These are phyloP conservation scores for Prunella fulvescens DNA, from an alignment of 2,113 vertebrate species.

Conservation along the genomic window DNA sequence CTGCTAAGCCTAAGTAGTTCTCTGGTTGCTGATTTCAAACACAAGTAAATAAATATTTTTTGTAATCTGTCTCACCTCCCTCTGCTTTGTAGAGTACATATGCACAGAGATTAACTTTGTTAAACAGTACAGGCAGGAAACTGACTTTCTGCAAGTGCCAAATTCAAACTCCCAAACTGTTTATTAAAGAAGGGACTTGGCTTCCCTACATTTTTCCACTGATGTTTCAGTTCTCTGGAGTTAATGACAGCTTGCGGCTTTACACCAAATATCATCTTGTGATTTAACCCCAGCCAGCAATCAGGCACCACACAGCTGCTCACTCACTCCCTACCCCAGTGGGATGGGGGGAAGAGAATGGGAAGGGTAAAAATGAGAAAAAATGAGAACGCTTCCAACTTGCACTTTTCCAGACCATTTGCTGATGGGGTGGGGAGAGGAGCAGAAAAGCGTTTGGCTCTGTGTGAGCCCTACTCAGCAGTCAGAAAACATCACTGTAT, in stretches of 20 bases:
- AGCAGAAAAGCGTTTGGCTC: not conserved
- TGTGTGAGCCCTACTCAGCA: not conserved
- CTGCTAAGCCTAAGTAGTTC: not conserved
- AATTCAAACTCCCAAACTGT: not conserved
- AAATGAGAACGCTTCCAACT: not conserved
- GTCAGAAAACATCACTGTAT: not conserved
- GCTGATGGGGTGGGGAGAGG: not conserved
- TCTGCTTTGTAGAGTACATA: not conserved
- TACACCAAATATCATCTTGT: not conserved
- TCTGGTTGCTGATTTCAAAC: not conserved
- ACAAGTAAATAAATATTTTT: not conserved
- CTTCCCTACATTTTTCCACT: not conserved
- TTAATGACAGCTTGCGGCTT: not conserved
- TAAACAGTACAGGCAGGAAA: not conserved
- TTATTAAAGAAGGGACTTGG: not conserved
- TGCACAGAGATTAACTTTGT: not conserved
- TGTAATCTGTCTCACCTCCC: not conserved
- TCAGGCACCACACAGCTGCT: not conserved
- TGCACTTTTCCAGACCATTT: not conserved
- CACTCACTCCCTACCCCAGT: fast-evolving
- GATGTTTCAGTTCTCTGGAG: not conserved
- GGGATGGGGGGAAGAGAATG: not conserved
- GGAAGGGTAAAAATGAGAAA: not conserved
- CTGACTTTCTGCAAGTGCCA: not conserved
- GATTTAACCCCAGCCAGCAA: not conserved